Evolutionary conservation across 2,888 invertebrate genomes (phyloP).

Genomic region (Hydrotaea cyrtoneurina): DNA sequence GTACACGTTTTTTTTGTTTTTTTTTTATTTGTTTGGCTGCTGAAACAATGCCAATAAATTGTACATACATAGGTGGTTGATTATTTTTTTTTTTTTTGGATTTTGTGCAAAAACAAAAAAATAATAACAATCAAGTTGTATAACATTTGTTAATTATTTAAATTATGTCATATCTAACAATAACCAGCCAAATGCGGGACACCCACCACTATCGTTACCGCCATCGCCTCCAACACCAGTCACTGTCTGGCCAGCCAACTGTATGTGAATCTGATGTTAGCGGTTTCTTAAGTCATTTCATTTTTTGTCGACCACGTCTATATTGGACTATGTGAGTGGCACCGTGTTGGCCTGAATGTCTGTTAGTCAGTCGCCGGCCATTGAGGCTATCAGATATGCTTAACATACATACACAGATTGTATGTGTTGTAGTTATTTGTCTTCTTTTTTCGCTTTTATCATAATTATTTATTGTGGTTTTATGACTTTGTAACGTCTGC

Average conservation of each 20-base stretch:
- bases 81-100: neutral
- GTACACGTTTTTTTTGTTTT: no score
- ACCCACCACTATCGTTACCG: slow-evolving; percentile 20
- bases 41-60: slow-evolving; percentile 45
- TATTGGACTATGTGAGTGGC: no score
- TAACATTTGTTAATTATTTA: slow-evolving; percentile 53
- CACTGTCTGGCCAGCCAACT: no score
- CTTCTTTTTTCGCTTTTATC: no score
- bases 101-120: slow-evolving; percentile 24
- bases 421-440: no score
- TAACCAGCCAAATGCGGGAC: neutral
- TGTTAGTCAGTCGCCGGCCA: no score
- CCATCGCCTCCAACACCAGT: neutral
- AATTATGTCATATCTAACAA: slow-evolving; percentile 59
- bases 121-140: slow-evolving; percentile 39
- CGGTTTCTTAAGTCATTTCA: slow-evolving; percentile 18
- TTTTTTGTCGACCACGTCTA: neutral
- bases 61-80: no score
- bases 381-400: neutral
- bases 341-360: no score
- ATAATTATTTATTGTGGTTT: neutral
- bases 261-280: no score
- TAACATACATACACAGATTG: neutral
- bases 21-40: neutral
- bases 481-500: slow-evolving; percentile 17